Evolutionary conservation across 2,888 invertebrate species (phyloP).

Genomic region (Corbicula japonica): DNA sequence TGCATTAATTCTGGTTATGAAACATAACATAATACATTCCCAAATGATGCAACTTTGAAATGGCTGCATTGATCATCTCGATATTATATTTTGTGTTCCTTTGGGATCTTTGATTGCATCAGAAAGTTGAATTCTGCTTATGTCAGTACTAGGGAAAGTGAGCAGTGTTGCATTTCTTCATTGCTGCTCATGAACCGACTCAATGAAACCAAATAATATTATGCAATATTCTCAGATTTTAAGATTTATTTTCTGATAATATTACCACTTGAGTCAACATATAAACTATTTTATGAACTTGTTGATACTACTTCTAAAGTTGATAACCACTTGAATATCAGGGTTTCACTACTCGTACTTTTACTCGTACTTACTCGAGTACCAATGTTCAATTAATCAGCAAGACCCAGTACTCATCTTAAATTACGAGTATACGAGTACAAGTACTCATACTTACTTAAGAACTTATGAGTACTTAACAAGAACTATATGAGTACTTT

Average conservation of each 20-base stretch:
- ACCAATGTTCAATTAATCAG: too few relatives aligned
- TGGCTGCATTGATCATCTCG: background rate
- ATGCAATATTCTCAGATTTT: constrained; percentile 1
- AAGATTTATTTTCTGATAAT: background rate
- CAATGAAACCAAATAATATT: background rate
- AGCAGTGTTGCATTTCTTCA: background rate
- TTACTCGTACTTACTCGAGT: too few relatives aligned
- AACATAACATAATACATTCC: background rate
- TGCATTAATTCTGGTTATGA: constrained; percentile 1
- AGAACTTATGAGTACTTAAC: too few relatives aligned
- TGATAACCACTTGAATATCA: background rate
- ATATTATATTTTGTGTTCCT: background rate
- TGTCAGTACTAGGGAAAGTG: background rate
- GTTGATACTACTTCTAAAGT: background rate
- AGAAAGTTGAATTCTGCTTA: background rate
- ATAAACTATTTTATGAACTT: background rate
- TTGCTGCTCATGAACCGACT: constrained; percentile 1
- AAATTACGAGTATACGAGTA: too few relatives aligned
- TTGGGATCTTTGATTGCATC: background rate
- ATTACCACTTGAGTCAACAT: constrained; percentile 2
- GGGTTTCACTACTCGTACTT: too few relatives aligned
- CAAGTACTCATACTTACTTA: too few relatives aligned
- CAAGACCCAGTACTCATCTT: too few relatives aligned
- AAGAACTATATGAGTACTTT: too few relatives aligned
- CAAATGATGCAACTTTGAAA: constrained; percentile 1